phyloP scores from a whole-genome alignment of 35 echinoderm and acorn worm genomes.

The Anneissia japonica region DNA sequence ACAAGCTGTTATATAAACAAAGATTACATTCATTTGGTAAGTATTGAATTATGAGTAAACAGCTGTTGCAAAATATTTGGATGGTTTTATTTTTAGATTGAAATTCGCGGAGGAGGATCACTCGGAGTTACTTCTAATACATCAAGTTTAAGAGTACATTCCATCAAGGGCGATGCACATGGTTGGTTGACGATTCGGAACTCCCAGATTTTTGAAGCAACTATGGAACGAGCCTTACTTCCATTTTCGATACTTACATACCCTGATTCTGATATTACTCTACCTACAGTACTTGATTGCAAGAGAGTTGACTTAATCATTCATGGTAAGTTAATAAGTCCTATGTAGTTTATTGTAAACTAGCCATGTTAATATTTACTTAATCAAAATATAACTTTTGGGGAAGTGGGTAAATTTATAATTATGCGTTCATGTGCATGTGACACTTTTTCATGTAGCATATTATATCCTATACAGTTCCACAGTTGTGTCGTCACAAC shows the following conservation, averaged over 20 bases:
- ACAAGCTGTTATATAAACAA: too few species aligned
- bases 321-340: constrained; percentile 44
- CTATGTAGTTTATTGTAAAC: neutral
- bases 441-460: too few species aligned
- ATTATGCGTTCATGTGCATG: too few species aligned
- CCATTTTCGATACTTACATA: constrained; percentile 64
- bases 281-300: constrained; percentile 63
- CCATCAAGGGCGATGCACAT: constrained; percentile 57
- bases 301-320: constrained; percentile 68
- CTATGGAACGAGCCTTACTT: constrained; percentile 29
- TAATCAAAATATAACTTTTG: too few species aligned
- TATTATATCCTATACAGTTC: too few species aligned
- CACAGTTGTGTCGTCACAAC: too few species aligned
- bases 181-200: constrained; percentile 48
- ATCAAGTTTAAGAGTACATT: constrained; percentile 7
- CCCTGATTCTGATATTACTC: constrained; percentile 14
- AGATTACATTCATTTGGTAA: too few species aligned
- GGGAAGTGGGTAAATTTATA: too few species aligned
- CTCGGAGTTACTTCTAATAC: constrained; percentile 40
- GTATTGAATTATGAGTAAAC: too few species aligned
- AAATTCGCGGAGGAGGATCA: constrained; percentile 49
- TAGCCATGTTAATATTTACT: too few species aligned
- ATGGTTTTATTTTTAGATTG: constrained; percentile 33
- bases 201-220: constrained; percentile 40
- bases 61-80: too few species aligned